Evolutionary conservation across 2,113 vertebrate species (phyloP), one percentile per base, ranked within the genome.

Genomic region (Macquaria ambigua): DNA sequence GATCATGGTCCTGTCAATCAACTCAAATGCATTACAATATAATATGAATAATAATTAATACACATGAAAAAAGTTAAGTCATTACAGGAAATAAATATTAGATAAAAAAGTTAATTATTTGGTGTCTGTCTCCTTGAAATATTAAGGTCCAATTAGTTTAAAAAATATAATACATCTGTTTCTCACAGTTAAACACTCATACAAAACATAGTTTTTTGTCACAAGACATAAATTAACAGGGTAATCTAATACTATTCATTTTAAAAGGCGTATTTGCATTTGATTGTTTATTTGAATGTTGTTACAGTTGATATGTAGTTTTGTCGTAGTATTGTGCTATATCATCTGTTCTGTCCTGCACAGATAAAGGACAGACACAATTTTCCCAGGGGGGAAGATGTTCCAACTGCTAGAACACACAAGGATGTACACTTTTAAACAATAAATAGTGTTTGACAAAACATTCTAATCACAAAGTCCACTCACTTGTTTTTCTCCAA

Each of bases 1-100:
- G 7, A 86, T 80, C 41, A 41, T 8, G 0, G 34, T 53, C 64
- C 81, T 80, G 39, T 41, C 61, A 77, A 59, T 82, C 67, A 58
- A 63, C 66, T 52, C 2, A 48, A 18, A 28, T 37, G 6, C 52
- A 66, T 74, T 39, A 6, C 0, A 75, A 23, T 53, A 25, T 62
- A 21, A 62, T 7, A 23, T 46, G 41, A 61, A 64, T 61, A 16
- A 21, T 11, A 43, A 15, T 34, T 67, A 53, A 62, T 9, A 67
- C 18, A 59, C 39, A 16, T 50, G 39, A 12, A 53, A 23, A 21
- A 59, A 41, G 8, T 43, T 9, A 18, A 5, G 16, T 52, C 48
- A 34, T 52, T 15, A 41, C 37, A 50, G 5, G 28, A n/a, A 85
- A 72, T 86, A 81, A 77, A 81, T 28, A 50, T 58, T 31, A 39